Percentiles rank a stretch among this genome's conserved stretches.
phyloP scores from a whole-genome alignment of 2,113 vertebrate genomes.

The Solea senegalensis region DNA sequence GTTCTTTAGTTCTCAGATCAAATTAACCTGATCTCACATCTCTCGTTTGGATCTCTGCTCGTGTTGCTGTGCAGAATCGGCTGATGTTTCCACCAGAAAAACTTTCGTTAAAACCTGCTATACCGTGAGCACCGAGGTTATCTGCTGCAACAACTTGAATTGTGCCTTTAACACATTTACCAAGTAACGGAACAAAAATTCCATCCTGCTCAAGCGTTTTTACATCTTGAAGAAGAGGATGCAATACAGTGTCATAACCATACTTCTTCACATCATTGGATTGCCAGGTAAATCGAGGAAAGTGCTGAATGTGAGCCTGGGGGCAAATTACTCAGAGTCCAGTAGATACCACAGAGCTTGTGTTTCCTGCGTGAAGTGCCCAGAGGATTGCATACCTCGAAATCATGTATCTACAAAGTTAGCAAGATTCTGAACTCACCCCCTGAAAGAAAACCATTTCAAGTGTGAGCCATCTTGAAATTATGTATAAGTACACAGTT shows the following conservation, averaged over 20 bases:
- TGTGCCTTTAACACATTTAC: conserved; percentile 31
- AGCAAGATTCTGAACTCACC: conserved; percentile 20
- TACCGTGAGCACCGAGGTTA: conserved; percentile 19
- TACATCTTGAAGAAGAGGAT: conserved; percentile 22
- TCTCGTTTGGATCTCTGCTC: conserved; percentile 8
- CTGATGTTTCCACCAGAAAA: conserved; percentile 38
- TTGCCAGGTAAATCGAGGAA: conserved; percentile 28
- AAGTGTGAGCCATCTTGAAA: conserved; percentile 41
- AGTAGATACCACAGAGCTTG: no score
- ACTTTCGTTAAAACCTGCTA: conserved; percentile 30
- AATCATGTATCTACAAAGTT: conserved; percentile 17
- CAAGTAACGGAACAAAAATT: conserved; percentile 28
- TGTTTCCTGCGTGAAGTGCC: no score
- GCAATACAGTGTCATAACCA: conserved; percentile 8
- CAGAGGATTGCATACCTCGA: no score
- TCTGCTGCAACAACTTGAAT: conserved; percentile 17
- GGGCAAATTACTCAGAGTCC: conserved; percentile 34
- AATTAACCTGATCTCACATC: conserved; percentile 7
- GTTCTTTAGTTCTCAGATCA: background rate
- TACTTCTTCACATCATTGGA: conserved; percentile 18
- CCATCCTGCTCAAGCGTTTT: conserved; percentile 23
- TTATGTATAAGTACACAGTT: conserved; percentile 10
- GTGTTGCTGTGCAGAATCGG: conserved; percentile 44
- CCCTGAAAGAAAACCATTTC: conserved; percentile 47
- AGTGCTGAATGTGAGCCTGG: conserved; percentile 26